These are phyloP conservation scores for Heliconius erato DNA, from an alignment of 2,888 invertebrate genomes.

Conservation along the genomic window DNA sequence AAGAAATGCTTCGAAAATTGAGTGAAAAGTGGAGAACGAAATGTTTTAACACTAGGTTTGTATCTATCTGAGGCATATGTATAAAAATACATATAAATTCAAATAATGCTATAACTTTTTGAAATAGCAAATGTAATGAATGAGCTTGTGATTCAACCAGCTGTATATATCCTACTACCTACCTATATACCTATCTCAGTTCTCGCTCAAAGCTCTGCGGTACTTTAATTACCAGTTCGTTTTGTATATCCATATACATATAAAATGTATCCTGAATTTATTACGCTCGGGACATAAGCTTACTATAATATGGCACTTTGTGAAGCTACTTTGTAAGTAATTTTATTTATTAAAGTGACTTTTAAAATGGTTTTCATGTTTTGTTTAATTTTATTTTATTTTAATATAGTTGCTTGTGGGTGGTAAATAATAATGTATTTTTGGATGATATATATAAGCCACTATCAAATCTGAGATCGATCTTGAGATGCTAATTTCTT, in stretches of 20 bases:
- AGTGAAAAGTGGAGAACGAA: background rate
- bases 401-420: background rate
- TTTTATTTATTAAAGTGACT: background rate
- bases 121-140: background rate
- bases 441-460: no score
- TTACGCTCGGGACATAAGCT: slow-evolving; percentile 13
- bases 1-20: background rate
- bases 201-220: slow-evolving; percentile 22
- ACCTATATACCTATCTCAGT: slow-evolving; percentile 2
- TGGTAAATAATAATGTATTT: background rate
- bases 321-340: background rate
- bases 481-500: no score
- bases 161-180: background rate
- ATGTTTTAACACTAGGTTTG: background rate
- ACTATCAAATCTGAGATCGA: no score
- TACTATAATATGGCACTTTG: background rate
- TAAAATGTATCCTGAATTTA: slow-evolving; percentile 22
- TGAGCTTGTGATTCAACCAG: no score
- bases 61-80: background rate
- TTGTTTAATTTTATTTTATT: background rate
- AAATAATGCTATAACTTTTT: background rate
- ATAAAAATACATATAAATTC: background rate
- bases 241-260: slow-evolving; percentile 5
- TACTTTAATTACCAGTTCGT: slow-evolving; percentile 28
- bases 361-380: background rate